Percentiles rank a stretch among this genome's conserved stretches.
These are phyloP conservation scores for Gadus chalcogrammus DNA, from an alignment of 2,113 vertebrate species.

Conservation along the genomic window DNA sequence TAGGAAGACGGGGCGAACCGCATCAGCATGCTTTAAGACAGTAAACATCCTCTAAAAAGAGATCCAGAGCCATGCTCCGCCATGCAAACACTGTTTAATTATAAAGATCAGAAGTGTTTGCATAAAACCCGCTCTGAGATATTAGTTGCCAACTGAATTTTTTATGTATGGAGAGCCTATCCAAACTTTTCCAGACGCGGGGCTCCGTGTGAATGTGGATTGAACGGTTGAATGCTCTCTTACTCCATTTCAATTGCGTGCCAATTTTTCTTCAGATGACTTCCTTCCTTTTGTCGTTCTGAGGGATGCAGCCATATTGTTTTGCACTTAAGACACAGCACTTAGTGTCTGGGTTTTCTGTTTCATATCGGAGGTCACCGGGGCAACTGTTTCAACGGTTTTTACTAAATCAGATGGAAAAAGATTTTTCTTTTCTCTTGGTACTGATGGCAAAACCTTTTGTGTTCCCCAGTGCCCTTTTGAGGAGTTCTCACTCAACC, in stretches of 20 bases:
- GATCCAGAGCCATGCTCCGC: conserved; percentile 46
- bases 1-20: conserved; percentile 53
- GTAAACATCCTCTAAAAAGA: conserved; percentile 67
- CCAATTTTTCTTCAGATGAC: conserved; percentile 4
- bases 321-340: too few relatives aligned
- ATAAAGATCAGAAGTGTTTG: conserved; percentile 62
- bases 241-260: neutral
- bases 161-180: conserved; percentile 9
- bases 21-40: conserved; percentile 60
- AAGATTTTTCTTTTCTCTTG: neutral
- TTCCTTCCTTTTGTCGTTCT: conserved; percentile 23
- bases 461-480: conserved; percentile 32
- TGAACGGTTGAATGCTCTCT: neutral
- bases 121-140: conserved; percentile 56
- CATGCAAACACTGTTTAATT: conserved; percentile 68
- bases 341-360: too few relatives aligned
- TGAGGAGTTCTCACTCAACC: conserved; percentile 44
- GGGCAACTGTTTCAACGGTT: too few relatives aligned
- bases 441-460: conserved; percentile 35
- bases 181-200: neutral
- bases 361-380: too few relatives aligned
- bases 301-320: too few relatives aligned
- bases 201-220: conserved; percentile 9
- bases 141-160: conserved; percentile 44
- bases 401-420: too few relatives aligned